Evolutionary conservation across 1,140 invertebrate species (phyloP).

Genomic region (Acromyrmex charruanus): DNA sequence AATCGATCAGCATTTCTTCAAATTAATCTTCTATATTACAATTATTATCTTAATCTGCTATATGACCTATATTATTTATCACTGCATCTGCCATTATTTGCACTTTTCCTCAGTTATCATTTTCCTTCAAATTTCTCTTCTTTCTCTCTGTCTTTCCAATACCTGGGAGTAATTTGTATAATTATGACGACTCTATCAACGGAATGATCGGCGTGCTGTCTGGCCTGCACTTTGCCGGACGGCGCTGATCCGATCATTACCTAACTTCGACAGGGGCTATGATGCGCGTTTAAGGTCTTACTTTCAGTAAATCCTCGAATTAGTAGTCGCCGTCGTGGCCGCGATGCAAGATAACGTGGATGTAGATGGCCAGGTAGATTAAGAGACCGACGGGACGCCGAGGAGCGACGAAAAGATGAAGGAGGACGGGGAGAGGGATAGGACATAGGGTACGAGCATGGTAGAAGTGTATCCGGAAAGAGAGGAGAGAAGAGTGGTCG

Average conservation of each 20-base stretch:
- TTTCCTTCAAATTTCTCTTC: neutral
- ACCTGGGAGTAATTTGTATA: conserved; percentile 20
- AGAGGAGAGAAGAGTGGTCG: conserved; percentile 64
- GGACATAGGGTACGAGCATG: neutral
- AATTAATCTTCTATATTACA: too few species aligned
- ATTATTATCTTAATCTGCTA: too few species aligned
- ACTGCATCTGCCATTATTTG: neutral
- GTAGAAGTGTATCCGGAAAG: conserved; percentile 57
- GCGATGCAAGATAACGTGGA: conserved; percentile 84
- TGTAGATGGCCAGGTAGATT: conserved; percentile 80
- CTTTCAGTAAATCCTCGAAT: conserved; percentile 84
- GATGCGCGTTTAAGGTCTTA: conserved; percentile 78
- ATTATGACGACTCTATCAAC: conserved; percentile 50
- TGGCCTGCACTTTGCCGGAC: conserved; percentile 22
- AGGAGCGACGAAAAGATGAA: conserved; percentile 23
- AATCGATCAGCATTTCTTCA: neutral
- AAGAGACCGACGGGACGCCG: conserved; percentile 56
- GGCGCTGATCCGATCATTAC: conserved; percentile 58
- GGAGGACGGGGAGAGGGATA: neutral
- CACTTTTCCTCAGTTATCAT: neutral
- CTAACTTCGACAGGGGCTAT: conserved; percentile 65
- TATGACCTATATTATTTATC: too few species aligned
- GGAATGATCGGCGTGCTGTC: neutral
- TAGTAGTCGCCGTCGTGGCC: conserved; percentile 82
- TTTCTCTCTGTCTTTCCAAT: neutral